Base-by-base conservation (phyloP, 1,140 invertebrate genomes). In the Lordiphosa mommai region DNA sequence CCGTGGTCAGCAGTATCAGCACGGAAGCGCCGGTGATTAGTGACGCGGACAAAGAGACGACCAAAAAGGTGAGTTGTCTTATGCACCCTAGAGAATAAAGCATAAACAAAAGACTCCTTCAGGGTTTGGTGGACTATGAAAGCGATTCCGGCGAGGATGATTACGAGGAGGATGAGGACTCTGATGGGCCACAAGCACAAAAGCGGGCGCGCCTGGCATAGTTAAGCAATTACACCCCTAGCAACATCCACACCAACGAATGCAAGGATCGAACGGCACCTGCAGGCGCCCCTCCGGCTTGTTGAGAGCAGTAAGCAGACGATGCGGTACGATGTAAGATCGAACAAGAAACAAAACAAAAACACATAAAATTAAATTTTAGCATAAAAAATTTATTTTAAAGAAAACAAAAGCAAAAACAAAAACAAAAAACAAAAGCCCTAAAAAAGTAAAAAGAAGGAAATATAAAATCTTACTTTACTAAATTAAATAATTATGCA, bases 61-160 rank as follows among this genome's bases (percentile, higher is more conserved):
- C 64, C 33, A 86, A 84, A 34, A 85, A 84, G 63, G 79, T 85
- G 16, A 8, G 47, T 38, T 47, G 6, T 16, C 10, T 20, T 7
- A 30, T 14, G 13, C n/a, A 13, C 52, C 12, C 7, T 32, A 17
- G 2, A 46, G 1, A 8, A 8, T 16, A 9, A 1, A 16, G 4
- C 1, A 13, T 38, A 14, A 13, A 3, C 7, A 13, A 49, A 1
- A 5, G 1, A 5, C 10, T 2, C 23, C n/a, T 36, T 3, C 37
- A 97, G 96, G 96, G 96, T 71, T 92, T 99, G 63, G 97, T 98
- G 16, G 97, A 98, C 88, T 99, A 98, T 89, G 97, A 98, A 86
- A 97, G 96, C 51, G 97, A 98, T 89, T 97, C 95, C 0, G 96
- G 98, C 73, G 97, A 98, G 72, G 97, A 98, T 67, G 97, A 98